Evolutionary conservation across 1,140 invertebrate genomes (phyloP).

Genomic region (Hypothenemus hampei): DNA sequence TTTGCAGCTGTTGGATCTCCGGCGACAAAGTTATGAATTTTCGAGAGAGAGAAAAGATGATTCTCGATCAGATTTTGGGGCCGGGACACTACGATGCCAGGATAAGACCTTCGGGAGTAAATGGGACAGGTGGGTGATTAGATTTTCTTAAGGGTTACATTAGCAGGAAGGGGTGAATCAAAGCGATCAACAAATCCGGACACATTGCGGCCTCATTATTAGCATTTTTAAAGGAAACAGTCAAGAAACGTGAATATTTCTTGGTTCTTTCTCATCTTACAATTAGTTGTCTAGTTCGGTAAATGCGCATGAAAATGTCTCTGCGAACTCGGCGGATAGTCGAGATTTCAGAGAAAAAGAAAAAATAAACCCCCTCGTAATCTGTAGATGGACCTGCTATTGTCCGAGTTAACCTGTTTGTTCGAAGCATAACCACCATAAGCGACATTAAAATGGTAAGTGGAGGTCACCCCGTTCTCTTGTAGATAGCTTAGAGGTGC

Average conservation of each 20-base stretch:
- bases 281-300: too few relatives aligned
- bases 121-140: constrained; percentile 78
- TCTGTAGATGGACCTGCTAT: constrained; percentile 85
- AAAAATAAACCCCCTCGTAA: constrained; percentile 35
- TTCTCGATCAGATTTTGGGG: constrained; percentile 87
- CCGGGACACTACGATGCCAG: constrained; percentile 86
- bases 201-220: too few relatives aligned
- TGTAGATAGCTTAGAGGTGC: constrained; percentile 39
- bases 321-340: constrained; percentile 7
- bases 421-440: constrained; percentile 94
- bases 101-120: constrained; percentile 86
- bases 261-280: too few relatives aligned
- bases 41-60: constrained; percentile 89
- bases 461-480: constrained; percentile 44
- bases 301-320: not conserved
- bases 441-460: constrained; percentile 99
- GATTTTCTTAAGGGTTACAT: constrained; percentile 13
- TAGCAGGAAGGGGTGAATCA: too few relatives aligned
- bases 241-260: too few relatives aligned
- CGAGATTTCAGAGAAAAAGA: constrained; percentile 13
- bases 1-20: constrained; percentile 51
- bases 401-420: constrained; percentile 93
- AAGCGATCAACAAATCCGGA: too few relatives aligned
- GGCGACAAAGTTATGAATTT: constrained; percentile 76
- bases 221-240: too few relatives aligned